Base-by-base conservation (phyloP, 1,140 invertebrate genomes). In the Drosophila ironensis region DNA sequence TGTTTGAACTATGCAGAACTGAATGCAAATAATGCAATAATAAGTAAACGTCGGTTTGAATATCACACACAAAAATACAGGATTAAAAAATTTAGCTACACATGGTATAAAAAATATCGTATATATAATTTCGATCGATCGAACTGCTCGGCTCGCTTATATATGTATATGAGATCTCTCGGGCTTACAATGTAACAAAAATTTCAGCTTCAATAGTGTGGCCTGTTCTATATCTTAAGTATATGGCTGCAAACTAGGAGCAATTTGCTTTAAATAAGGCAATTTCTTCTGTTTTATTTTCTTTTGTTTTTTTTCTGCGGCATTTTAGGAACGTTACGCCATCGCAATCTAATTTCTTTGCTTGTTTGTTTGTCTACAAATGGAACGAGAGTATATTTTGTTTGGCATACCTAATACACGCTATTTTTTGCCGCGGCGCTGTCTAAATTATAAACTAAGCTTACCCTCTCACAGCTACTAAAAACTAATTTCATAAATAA, bases 401-500 rank as follows among this genome's bases (percentile, higher is more conserved):
- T 48, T 33, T 46, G 51, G 33, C 41, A 51, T 74, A 71, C 61
- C 42, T 78, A 30, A 20, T 52, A 44, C 54, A 51, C 68, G 20
- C 33, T 74, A 70, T 61, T 50, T 61, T 50, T 70, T 59, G 73
- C 69, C 61, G 72, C 77, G 67, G 28, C 70, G 57, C 72, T 72
- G 72, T 45, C 77, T 82, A 84, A 82, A 82, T 84, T 86, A 78
- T 63, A 74, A 73, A 78, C 74, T 86, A 84, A 86, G 74, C 74
- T 72, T 71, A 73, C 44, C 57, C 57, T 72, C 46, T 50, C 44
- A 61, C 48, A 46, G 64, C 76, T 74, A 82, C 61, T 56, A 67
- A 27, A 33, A 87, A 87, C 80, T 86, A 86, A 86, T 52, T 80
- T 80, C 53, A 87, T 86, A 86, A 86, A 86, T 86, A 86, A 86